Percentiles rank a stretch among this genome's conserved stretches.
Evolutionary conservation across 2,113 vertebrate genomes (phyloP).

Genomic region (Arenaria interpres): DNA sequence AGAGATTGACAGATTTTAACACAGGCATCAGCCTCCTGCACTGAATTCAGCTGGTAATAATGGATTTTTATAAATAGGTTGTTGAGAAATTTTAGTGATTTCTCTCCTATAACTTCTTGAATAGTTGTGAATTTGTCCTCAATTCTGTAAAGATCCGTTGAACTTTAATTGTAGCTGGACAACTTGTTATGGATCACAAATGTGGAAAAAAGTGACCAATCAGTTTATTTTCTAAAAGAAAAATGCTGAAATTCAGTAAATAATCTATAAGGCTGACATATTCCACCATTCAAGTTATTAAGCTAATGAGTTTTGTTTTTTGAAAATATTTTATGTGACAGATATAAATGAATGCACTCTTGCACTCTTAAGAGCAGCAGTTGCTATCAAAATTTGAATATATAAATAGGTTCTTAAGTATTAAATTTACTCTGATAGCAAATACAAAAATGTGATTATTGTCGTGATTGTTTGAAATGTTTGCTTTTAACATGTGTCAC

Average conservation of each 20-base stretch:
- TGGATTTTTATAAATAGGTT: background rate
- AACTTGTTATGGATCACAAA: background rate
- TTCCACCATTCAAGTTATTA: background rate
- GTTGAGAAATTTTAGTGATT: background rate
- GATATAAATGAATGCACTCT: background rate
- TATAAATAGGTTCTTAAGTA: background rate
- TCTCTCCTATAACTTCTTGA: background rate
- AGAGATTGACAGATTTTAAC: background rate
- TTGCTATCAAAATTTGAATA: background rate
- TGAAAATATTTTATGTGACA: background rate
- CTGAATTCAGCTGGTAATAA: background rate
- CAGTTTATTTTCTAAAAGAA: background rate
- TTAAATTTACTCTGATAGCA: background rate
- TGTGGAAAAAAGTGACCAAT: background rate
- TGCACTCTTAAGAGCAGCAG: background rate
- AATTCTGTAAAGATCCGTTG: background rate
- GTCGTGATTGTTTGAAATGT: background rate
- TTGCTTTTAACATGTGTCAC: background rate
- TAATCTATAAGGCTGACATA: background rate
- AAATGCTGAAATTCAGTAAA: background rate
- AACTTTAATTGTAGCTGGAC: background rate
- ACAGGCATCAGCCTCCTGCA: background rate
- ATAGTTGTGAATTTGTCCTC: background rate
- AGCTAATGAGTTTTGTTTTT: background rate
- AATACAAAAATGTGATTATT: background rate